Conservation (phyloP, 2,888 invertebrate genomes). For the Agrochola lota region DNA sequence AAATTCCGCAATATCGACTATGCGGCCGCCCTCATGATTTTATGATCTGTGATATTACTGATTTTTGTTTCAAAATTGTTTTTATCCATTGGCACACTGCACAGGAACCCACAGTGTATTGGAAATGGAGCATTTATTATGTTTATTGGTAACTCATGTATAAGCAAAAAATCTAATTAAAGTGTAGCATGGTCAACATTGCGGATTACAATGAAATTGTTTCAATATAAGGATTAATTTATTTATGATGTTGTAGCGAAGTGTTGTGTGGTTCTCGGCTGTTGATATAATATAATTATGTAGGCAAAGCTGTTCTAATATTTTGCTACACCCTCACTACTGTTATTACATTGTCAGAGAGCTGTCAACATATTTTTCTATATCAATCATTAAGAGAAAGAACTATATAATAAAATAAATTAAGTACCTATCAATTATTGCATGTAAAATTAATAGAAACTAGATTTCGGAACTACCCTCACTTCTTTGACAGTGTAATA, state of each 20-base stretch:
- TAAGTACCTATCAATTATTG: slow-evolving; percentile 34
- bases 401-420: slow-evolving; percentile 25
- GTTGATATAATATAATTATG: slow-evolving; percentile 43
- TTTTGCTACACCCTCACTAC: slow-evolving; percentile 35
- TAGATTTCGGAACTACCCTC: slow-evolving; percentile 26
- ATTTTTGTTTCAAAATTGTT: slow-evolving; percentile 61
- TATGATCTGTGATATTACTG: slow-evolving; percentile 66
- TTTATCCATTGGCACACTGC: slow-evolving; percentile 54
- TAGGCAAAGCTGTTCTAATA: slow-evolving; percentile 56
- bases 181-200: slow-evolving; percentile 65
- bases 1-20: slow-evolving; percentile 68
- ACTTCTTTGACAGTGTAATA: slow-evolving; percentile 59
- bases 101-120: slow-evolving; percentile 31
- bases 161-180: slow-evolving; percentile 44
- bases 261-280: slow-evolving; percentile 63
- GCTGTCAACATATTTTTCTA: slow-evolving; percentile 51
- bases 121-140: slow-evolving; percentile 66
- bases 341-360: slow-evolving; percentile 54
- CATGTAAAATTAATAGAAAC: slow-evolving; percentile 18
- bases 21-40: slow-evolving; percentile 55
- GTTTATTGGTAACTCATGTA: slow-evolving; percentile 52
- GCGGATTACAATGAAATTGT: slow-evolving; percentile 66
- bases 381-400: slow-evolving; percentile 7
- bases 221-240: slow-evolving; percentile 68
- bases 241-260: slow-evolving; percentile 59